Evolutionary conservation across 2,888 invertebrate species (phyloP).

Genomic region (Pocota personata): DNA sequence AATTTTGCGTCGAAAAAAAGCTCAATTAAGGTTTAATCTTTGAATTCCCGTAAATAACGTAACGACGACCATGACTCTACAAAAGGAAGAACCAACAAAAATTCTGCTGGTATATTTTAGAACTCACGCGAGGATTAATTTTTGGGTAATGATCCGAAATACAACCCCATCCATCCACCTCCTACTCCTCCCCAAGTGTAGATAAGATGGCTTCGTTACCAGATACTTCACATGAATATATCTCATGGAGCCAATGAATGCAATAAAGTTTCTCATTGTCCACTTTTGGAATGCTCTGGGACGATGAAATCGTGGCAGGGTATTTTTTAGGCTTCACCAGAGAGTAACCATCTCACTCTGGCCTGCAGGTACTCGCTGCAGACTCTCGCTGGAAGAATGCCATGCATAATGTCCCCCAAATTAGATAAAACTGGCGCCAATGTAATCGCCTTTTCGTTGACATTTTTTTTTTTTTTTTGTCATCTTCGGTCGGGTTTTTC

Average conservation of each 20-base stretch:
- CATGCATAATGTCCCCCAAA: slow-evolving; percentile 83
- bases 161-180: slow-evolving; percentile 5
- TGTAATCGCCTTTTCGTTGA: slow-evolving; percentile 79
- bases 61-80: slow-evolving; percentile 11
- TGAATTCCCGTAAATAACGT: slow-evolving; percentile 46
- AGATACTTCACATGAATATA: slow-evolving; percentile 65
- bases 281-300: slow-evolving; percentile 32
- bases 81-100: neutral
- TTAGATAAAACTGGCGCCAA: slow-evolving; percentile 83
- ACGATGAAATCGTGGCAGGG: slow-evolving; percentile 15
- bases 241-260: slow-evolving; percentile 69
- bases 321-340: slow-evolving; percentile 43
- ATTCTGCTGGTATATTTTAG: slow-evolving; percentile 16
- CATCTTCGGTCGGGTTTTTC: slow-evolving; percentile 23
- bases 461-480: slow-evolving; percentile 69
- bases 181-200: slow-evolving; percentile 14
- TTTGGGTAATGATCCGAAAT: slow-evolving; percentile 66
- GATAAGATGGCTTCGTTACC: slow-evolving; percentile 65
- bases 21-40: slow-evolving; percentile 43
- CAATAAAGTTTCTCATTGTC: slow-evolving; percentile 71
- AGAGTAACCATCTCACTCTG: slow-evolving; percentile 55
- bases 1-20: slow-evolving; percentile 42
- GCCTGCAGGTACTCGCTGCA: slow-evolving; percentile 41
- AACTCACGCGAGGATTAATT: slow-evolving; percentile 56
- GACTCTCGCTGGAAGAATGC: slow-evolving; percentile 78